Conservation (phyloP, 1,140 invertebrate species). For the Brachionus rubens region DNA sequence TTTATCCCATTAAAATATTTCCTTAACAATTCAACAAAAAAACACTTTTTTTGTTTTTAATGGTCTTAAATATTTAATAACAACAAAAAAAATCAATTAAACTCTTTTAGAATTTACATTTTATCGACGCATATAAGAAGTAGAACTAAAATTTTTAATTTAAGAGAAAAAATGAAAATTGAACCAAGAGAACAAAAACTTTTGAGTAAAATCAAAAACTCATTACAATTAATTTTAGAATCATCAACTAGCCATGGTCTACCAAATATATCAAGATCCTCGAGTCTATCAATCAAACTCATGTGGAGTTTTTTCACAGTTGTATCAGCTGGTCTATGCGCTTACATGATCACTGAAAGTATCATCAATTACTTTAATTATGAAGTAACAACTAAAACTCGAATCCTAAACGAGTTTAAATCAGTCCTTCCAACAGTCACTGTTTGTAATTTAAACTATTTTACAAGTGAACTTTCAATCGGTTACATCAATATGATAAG, state of each 20-base stretch:
- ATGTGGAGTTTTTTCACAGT: background rate
- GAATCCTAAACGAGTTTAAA: background rate
- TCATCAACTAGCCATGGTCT: slow-evolving; percentile 3
- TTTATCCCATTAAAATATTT: no score
- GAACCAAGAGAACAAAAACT: no score
- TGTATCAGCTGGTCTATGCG: background rate
- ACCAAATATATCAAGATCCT: background rate
- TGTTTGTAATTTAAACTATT: slow-evolving; percentile 10
- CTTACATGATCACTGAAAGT: background rate
- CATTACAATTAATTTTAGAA: no score
- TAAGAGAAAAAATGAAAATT: no score
- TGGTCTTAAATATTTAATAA: no score
- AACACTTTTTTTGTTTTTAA: no score
- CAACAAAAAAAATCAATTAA: no score
- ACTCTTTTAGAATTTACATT: no score
- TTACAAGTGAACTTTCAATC: background rate
- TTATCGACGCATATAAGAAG: no score
- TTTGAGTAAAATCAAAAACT: no score
- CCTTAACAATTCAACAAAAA: no score
- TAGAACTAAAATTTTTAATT: no score
- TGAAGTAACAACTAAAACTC: background rate
- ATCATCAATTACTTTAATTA: background rate
- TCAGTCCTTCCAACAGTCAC: background rate
- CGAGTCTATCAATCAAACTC: background rate
- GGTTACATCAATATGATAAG: background rate